A percentile compares a stretch with the other conserved stretches of the same genome.
Conservation (phyloP, 2,113 vertebrate genomes). For the Columba janthina region DNA sequence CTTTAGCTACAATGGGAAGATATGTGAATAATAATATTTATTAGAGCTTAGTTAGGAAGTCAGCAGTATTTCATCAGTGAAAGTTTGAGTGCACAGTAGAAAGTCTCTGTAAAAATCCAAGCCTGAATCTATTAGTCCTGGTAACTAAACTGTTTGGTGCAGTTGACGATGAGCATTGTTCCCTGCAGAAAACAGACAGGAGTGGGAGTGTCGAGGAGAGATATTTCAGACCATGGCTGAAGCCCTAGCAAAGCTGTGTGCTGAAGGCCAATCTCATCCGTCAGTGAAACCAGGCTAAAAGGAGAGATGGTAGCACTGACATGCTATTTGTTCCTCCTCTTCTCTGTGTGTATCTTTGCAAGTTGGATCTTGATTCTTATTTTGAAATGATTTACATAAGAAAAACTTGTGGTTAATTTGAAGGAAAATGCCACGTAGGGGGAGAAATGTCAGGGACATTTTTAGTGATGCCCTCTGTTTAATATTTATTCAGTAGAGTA, state of each 20-base stretch:
- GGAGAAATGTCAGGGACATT: neutral
- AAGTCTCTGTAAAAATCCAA: neutral
- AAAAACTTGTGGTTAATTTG: neutral
- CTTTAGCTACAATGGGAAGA: accelerated
- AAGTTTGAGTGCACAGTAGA: neutral
- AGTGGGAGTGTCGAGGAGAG: neutral
- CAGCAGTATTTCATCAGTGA: neutral
- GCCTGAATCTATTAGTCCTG: neutral
- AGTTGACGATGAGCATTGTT: neutral
- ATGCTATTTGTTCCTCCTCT: neutral
- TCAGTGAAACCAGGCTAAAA: neutral
- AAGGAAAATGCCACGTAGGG: neutral
- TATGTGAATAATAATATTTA: neutral
- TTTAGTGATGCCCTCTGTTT: neutral
- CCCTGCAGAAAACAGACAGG: neutral
- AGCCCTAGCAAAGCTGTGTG: neutral
- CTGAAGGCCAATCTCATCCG: neutral
- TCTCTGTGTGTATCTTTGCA: neutral
- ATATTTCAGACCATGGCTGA: accelerated
- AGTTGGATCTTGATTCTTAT: neutral
- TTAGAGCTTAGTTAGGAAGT: neutral
- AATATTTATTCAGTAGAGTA: neutral
- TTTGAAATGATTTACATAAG: neutral
- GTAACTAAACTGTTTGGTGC: neutral
- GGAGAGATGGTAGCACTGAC: neutral